A percentile compares a stretch with the other conserved stretches of the same genome.
Conservation (phyloP, 2,797 vertebrate genomes). For the Otus scops region DNA sequence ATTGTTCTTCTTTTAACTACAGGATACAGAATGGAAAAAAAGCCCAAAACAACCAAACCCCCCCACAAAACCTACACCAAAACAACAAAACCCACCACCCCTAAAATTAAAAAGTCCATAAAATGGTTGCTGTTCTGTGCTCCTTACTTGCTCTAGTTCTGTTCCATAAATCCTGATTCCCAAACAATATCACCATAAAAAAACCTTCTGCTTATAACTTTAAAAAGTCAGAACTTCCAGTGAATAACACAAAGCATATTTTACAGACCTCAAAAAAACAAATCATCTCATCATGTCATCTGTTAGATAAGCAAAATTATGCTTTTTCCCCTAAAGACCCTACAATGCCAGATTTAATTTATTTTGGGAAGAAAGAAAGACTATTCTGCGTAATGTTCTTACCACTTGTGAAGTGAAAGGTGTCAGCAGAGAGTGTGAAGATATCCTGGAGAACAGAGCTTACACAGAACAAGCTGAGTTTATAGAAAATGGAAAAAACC, state of each 20-base stretch:
- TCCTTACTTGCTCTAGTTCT: background rate
- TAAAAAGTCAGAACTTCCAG: background rate
- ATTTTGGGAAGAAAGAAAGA: background rate
- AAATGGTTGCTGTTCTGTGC: background rate
- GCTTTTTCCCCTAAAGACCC: background rate
- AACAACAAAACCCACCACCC: rapidly evolving
- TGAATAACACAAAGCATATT: background rate
- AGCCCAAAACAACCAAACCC: background rate
- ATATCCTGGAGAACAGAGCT: background rate
- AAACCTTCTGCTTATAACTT: background rate
- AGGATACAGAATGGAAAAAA: background rate
- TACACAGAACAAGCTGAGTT: background rate
- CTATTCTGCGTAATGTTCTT: background rate
- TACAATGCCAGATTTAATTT: background rate
- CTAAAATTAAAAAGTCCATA: background rate
- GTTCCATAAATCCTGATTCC: background rate
- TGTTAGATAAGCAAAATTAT: background rate
- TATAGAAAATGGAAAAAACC: background rate
- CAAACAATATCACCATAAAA: background rate
- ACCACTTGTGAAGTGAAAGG: background rate
- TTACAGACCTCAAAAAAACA: background rate
- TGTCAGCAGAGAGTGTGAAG: background rate
- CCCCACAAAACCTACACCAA: background rate
- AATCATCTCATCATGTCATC: background rate
- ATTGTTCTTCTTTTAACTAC: background rate